phyloP scores from a whole-genome alignment of 2,888 invertebrate species.

The Lordiphosa fenestrarum region DNA sequence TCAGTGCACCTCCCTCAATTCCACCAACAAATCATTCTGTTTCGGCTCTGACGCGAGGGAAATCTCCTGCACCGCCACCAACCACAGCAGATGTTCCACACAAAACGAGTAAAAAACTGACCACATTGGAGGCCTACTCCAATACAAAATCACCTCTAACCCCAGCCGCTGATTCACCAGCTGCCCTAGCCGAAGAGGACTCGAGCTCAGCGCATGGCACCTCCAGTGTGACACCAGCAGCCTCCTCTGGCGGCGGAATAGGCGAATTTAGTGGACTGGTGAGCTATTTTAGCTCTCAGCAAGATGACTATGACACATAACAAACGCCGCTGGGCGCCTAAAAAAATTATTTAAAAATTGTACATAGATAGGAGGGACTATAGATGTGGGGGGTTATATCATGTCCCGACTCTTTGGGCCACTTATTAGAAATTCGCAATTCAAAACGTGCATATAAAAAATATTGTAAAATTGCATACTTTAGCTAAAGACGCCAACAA shows the following conservation, averaged over 20 bases:
- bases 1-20: conserved; percentile 60
- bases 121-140: conserved; percentile 77
- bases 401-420: conserved; percentile 32
- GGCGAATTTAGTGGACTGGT: conserved; percentile 94
- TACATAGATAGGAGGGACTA: conserved; percentile 11
- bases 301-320: conserved; percentile 92
- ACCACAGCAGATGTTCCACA: conserved; percentile 45
- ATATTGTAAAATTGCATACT: background rate
- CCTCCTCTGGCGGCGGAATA: conserved; percentile 40
- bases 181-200: conserved; percentile 62
- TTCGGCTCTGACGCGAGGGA: conserved; percentile 56
- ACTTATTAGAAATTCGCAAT: conserved; percentile 44
- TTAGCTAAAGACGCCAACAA: background rate
- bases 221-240: conserved; percentile 34
- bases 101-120: conserved; percentile 75
- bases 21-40: conserved; percentile 76
- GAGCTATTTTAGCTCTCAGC: conserved; percentile 95
- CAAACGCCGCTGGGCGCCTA: conserved; percentile 74
- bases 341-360: conserved; percentile 22
- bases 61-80: conserved; percentile 40
- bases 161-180: conserved; percentile 70
- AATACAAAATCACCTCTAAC: conserved; percentile 62
- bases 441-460: conserved; percentile 13
- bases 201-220: conserved; percentile 75
- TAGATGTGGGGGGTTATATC: background rate